phyloP scores from a whole-genome alignment of 1,140 invertebrate species.

The Drosophila cardini region DNA sequence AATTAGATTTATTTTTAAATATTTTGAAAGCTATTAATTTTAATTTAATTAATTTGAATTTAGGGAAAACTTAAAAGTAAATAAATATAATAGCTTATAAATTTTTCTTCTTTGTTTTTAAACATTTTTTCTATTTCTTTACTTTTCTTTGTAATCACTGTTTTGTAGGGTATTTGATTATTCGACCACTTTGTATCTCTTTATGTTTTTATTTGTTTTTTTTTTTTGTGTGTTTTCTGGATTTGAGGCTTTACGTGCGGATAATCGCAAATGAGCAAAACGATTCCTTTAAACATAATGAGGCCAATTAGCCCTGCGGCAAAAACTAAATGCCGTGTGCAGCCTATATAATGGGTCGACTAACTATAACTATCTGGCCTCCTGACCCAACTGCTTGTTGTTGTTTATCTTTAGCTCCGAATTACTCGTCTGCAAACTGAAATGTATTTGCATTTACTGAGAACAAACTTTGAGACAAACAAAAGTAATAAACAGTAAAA shows the following conservation, averaged over 20 bases:
- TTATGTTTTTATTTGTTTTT: slow-evolving; percentile 17
- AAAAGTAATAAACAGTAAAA: no score
- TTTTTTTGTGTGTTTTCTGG: slow-evolving; percentile 18
- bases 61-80: no score
- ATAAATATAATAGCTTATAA: no score
- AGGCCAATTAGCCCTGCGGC: slow-evolving; percentile 71
- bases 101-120: no score
- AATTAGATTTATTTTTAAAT: no score
- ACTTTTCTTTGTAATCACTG: no score
- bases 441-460: no score
- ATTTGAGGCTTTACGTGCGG: slow-evolving; percentile 68
- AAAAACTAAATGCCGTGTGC: slow-evolving; percentile 78
- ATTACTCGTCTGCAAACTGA: no score
- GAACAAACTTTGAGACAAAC: no score
- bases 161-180: neutral
- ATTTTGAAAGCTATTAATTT: no score
- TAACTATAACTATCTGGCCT: slow-evolving; percentile 47
- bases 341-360: slow-evolving; percentile 70
- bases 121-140: no score
- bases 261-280: slow-evolving; percentile 76
- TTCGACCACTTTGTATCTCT: neutral
- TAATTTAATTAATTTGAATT: no score
- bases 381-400: neutral
- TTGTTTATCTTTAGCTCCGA: neutral
- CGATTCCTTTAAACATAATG: slow-evolving; percentile 65